Conservation (phyloP, 2,888 invertebrate genomes). For the Punctoribates punctum region DNA sequence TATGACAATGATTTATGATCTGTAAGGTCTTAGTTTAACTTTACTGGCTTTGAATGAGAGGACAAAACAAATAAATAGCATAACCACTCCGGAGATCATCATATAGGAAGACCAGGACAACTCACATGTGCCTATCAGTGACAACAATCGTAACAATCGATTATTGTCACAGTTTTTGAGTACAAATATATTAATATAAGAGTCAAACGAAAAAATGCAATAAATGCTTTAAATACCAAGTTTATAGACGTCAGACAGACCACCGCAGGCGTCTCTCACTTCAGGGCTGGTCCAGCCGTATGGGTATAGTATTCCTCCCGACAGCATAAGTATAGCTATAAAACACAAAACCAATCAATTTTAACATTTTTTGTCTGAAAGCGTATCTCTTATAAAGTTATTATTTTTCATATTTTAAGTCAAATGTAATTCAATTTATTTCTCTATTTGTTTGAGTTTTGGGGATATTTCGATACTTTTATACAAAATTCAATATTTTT, state of each 20-base stretch:
- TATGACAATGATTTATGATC: slow-evolving; percentile 53
- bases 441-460: too few relatives aligned
- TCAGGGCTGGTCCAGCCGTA: slow-evolving; percentile 64
- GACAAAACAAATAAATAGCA: slow-evolving; percentile 52
- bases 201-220: not conserved
- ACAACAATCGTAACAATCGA: slow-evolving; percentile 33
- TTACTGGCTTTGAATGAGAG: slow-evolving; percentile 61
- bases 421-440: too few relatives aligned
- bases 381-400: not conserved
- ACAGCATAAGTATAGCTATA: slow-evolving; percentile 60
- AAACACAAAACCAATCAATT: slow-evolving; percentile 49
- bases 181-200: not conserved
- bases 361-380: not conserved
- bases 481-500: too few relatives aligned
- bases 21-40: slow-evolving; percentile 59
- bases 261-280: slow-evolving; percentile 63
- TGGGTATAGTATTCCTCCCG: slow-evolving; percentile 62
- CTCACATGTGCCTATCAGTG: slow-evolving; percentile 56
- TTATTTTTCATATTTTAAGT: not conserved
- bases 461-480: too few relatives aligned
- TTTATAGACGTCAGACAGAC: slow-evolving; percentile 60
- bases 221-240: slow-evolving; percentile 54
- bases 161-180: not conserved
- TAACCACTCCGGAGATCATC: slow-evolving; percentile 52
- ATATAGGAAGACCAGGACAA: slow-evolving; percentile 61